These are phyloP conservation scores for Rhinatrema bivittatum DNA, from an alignment of 2,797 vertebrate species.

Conservation along the genomic window DNA sequence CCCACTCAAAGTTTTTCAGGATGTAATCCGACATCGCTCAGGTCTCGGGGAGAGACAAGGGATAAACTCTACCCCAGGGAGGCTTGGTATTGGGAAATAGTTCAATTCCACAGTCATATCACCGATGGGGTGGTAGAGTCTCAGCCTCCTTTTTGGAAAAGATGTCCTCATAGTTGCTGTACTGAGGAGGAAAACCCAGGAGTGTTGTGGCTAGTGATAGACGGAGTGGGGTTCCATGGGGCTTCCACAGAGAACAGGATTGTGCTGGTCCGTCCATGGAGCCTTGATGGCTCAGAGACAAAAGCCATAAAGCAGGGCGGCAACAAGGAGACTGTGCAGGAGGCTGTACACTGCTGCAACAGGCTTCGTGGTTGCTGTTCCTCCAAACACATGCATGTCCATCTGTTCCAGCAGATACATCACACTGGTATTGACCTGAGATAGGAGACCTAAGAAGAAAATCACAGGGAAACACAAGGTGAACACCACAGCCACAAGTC, in stretches of 20 bases:
- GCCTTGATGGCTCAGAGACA: slow-evolving; percentile 78
- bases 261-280: slow-evolving; percentile 82
- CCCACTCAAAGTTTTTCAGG: no score
- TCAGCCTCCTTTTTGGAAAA: no score
- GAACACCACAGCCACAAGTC: slow-evolving; percentile 79
- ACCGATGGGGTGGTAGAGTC: no score
- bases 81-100: no score
- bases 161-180: no score
- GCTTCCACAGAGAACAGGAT: slow-evolving; percentile 84
- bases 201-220: no score
- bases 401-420: slow-evolving; percentile 90
- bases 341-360: slow-evolving; percentile 81
- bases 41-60: no score
- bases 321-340: slow-evolving; percentile 70
- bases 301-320: slow-evolving; percentile 79
- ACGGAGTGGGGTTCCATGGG: no score
- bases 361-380: slow-evolving; percentile 84
- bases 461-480: slow-evolving; percentile 79
- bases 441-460: slow-evolving; percentile 84
- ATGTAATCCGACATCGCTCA: no score
- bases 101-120: no score
- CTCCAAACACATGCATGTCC: slow-evolving; percentile 85
- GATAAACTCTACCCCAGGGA: no score
- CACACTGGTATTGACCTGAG: slow-evolving; percentile 87
- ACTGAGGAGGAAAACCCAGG: no score